These are phyloP conservation scores for Zaprionus taronus DNA, from an alignment of 1,140 invertebrate genomes.

Conservation along the genomic window DNA sequence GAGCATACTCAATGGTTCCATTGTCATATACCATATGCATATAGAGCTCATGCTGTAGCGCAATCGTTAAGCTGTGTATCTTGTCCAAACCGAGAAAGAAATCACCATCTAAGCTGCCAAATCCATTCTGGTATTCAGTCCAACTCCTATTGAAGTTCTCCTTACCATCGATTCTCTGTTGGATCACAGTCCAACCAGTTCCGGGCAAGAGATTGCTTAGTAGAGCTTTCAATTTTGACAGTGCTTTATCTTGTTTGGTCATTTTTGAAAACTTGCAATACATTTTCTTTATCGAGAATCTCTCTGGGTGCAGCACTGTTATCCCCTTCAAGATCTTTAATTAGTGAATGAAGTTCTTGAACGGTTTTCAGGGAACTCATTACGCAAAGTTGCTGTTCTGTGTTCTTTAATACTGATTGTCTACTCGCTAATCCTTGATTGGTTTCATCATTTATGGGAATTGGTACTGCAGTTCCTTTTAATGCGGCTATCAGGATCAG, in stretches of 20 bases:
- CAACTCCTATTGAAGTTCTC: slow-evolving; percentile 6
- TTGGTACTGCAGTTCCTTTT: neutral
- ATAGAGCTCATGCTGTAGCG: neutral
- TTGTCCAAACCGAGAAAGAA: slow-evolving; percentile 10
- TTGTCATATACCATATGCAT: neutral
- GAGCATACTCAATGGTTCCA: neutral
- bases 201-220: neutral
- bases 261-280: too few species aligned
- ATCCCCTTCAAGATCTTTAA: neutral
- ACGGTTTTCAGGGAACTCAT: neutral
- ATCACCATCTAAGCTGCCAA: neutral
- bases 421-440: neutral
- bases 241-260: neutral
- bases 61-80: slow-evolving; percentile 5
- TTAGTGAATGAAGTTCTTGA: neutral
- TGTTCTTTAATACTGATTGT: neutral
- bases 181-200: slow-evolving; percentile 8
- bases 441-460: neutral
- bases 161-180: slow-evolving; percentile 3
- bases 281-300: too few species aligned
- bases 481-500: neutral
- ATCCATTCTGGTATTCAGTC: neutral
- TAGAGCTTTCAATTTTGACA: neutral
- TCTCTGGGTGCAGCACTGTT: too few species aligned
- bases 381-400: neutral